A percentile compares a stretch with the other conserved stretches of the same genome.
Conservation (phyloP, 1,140 invertebrate genomes). For the Plodia interpunctella region DNA sequence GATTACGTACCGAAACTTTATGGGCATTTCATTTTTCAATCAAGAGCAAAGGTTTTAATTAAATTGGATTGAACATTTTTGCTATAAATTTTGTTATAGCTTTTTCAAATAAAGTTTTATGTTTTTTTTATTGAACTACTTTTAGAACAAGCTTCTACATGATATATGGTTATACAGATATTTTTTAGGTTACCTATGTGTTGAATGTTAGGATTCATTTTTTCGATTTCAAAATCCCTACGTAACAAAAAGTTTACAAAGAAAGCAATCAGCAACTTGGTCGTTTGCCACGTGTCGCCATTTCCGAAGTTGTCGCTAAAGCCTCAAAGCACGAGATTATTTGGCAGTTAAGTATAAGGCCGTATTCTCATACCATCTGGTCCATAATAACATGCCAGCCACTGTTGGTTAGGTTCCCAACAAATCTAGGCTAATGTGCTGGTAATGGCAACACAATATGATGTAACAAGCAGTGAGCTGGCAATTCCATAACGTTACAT, state of each 20-base stretch:
- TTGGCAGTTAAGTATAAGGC: not conserved
- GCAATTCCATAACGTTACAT: too few species aligned
- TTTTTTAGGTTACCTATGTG: too few species aligned
- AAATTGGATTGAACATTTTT: not conserved
- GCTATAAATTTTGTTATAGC: not conserved
- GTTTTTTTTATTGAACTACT: too few species aligned
- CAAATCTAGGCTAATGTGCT: constrained; percentile 5
- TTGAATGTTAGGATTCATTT: too few species aligned
- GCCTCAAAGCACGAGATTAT: constrained; percentile 3
- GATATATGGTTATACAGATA: too few species aligned
- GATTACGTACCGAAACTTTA: not conserved
- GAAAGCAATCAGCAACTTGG: not conserved
- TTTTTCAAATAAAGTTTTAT: too few species aligned
- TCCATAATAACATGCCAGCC: not conserved
- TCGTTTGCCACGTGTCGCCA: not conserved
- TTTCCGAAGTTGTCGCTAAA: not conserved
- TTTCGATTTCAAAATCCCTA: too few species aligned
- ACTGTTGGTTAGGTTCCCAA: not conserved
- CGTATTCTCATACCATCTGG: not conserved
- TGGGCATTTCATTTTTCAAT: not conserved
- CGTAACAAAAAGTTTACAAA: too few species aligned
- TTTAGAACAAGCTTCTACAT: too few species aligned
- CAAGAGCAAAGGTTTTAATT: not conserved
- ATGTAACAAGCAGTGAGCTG: too few species aligned
- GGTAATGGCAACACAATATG: not conserved